These are phyloP conservation scores for Cyrtodaria siliqua DNA, from an alignment of 2,888 invertebrate genomes.

Conservation along the genomic window DNA sequence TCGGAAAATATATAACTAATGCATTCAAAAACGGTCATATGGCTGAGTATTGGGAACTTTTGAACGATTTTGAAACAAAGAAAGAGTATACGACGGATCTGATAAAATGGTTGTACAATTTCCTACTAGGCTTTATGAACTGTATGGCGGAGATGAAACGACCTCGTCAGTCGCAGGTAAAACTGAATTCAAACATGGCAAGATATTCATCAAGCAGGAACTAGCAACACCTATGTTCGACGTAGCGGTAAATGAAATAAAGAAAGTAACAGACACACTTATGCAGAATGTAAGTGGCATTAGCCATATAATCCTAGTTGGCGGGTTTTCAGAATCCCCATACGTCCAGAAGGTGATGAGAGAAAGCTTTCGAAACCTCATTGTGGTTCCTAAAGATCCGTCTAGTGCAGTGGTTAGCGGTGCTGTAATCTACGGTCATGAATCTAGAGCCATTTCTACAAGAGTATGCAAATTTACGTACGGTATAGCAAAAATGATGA, in stretches of 20 bases:
- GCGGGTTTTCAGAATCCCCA: conserved; percentile 49
- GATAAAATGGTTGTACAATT: conserved; percentile 24
- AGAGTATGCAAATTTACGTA: conserved; percentile 56
- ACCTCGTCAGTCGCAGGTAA: background rate
- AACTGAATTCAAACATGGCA: conserved; percentile 35
- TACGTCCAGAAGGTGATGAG: conserved; percentile 11
- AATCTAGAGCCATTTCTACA: conserved; percentile 38
- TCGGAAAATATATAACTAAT: conserved; percentile 20
- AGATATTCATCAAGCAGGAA: conserved; percentile 18
- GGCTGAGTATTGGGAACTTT: conserved; percentile 47
- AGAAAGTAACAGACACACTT: background rate
- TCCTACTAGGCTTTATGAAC: conserved; percentile 24
- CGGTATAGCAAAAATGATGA: conserved; percentile 50
- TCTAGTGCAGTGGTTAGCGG: conserved; percentile 49
- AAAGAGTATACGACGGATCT: conserved; percentile 35
- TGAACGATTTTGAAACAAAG: conserved; percentile 42
- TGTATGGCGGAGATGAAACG: conserved; percentile 1
- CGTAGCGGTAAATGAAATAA: conserved; percentile 17
- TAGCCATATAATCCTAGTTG: conserved; percentile 33
- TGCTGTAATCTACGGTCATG: conserved; percentile 53
- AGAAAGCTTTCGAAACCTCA: conserved; percentile 12
- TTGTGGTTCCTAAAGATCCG: conserved; percentile 44
- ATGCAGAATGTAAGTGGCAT: conserved; percentile 3
- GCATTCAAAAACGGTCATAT: conserved; percentile 25
- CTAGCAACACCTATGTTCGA: conserved; percentile 33